These are phyloP conservation scores for Microcebus lehilahytsara DNA, from an alignment of 2,113 vertebrate species.

Conservation along the genomic window DNA sequence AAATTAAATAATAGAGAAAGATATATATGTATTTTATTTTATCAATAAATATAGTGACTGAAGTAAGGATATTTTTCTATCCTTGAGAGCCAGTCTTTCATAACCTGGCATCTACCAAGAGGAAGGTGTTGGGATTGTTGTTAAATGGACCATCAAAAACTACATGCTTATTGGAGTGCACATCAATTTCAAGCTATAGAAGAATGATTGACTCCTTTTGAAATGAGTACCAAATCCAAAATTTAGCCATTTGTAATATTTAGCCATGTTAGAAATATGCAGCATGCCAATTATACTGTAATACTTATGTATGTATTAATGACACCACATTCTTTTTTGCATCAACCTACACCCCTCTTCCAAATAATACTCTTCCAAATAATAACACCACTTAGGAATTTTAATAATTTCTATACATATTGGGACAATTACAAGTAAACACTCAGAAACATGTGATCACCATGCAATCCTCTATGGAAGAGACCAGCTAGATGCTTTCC, in stretches of 20 bases:
- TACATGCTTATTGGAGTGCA: neutral
- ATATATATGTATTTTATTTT: neutral
- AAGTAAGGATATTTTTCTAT: neutral
- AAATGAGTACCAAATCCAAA: neutral
- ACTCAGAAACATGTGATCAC: neutral
- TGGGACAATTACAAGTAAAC: neutral
- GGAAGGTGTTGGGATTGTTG: neutral
- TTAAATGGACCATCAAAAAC: neutral
- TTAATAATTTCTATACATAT: neutral
- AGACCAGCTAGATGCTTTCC: neutral
- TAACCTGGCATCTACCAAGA: neutral
- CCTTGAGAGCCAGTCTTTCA: neutral
- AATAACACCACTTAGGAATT: neutral
- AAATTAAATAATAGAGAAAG: neutral
- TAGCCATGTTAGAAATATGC: neutral
- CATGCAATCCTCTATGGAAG: neutral
- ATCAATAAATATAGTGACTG: neutral
- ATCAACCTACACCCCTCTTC: neutral
- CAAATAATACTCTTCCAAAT: neutral
- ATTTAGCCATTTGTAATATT: neutral
- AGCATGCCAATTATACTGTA: neutral
- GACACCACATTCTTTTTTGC: neutral
- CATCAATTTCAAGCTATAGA: neutral
- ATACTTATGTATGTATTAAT: neutral
- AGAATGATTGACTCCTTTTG: neutral